A percentile compares a stretch with the other conserved stretches of the same genome.
Evolutionary conservation across 2,797 vertebrate species (phyloP).

Genomic region (Anas capensis): DNA sequence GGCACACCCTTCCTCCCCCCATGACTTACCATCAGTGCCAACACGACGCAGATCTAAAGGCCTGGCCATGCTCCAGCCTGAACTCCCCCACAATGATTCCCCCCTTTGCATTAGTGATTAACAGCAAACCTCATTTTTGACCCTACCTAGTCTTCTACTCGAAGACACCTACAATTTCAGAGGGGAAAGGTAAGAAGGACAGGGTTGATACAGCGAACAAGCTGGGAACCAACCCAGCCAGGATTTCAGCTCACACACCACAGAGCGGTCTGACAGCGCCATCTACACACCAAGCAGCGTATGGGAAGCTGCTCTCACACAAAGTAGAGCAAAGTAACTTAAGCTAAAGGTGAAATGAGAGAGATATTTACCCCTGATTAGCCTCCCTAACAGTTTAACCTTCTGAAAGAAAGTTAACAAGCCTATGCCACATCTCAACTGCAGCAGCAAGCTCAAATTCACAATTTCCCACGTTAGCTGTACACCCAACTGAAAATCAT

Average conservation of each 20-base stretch:
- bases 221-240: not conserved
- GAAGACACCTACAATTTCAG: not conserved
- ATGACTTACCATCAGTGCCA: rapidly evolving
- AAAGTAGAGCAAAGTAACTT: rapidly evolving
- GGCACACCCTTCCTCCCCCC: not conserved
- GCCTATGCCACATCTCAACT: rapidly evolving
- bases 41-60: rapidly evolving
- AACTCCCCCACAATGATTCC: not conserved
- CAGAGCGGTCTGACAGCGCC: constrained; percentile 44
- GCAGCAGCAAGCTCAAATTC: rapidly evolving
- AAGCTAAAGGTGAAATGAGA: not conserved
- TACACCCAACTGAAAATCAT: not conserved
- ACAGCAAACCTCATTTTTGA: not conserved
- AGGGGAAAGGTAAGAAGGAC: not conserved
- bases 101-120: not conserved
- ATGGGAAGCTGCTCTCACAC: not conserved
- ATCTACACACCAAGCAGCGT: not conserved
- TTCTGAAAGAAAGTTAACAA: rapidly evolving
- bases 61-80: not conserved
- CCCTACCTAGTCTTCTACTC: not conserved
- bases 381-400: rapidly evolving
- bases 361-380: rapidly evolving
- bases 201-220: not conserved
- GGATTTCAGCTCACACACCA: not conserved
- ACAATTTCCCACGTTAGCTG: not conserved